Evolutionary conservation across 2,113 vertebrate species (phyloP), one percentile per base, ranked within the genome.

Genomic region (Haliaeetus leucogaster): DNA sequence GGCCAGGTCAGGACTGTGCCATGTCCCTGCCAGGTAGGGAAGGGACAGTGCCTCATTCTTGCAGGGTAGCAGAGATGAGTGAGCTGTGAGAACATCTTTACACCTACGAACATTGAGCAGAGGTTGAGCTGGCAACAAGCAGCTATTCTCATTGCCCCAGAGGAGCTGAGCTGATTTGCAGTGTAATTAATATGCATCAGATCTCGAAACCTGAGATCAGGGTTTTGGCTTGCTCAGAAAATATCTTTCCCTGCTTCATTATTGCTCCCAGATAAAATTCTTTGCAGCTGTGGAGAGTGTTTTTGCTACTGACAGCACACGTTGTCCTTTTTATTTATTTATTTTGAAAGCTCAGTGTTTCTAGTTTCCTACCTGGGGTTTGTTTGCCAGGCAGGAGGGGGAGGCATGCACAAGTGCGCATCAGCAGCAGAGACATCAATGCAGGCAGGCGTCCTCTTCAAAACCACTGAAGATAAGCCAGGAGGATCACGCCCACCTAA

Each of bases 91-190:
- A 87, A 83, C 38, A 12, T 89, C 86, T 95, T 85, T 52, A 93
- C 76, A 94, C 95, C 92, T 93, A 88, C 4, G 6, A 92, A 63
- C 86, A 83, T 47, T 77, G 77, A 78, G 84, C 81, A 92, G 91
- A 90, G 76, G 82, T 83, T 95, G 95, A 93, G 93, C 86, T 96
- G 90, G 90, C 95, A 93, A 58, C 70, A 43, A 83, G 77, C 65
- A 89, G 77, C 74, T 89, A 78, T 92, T 94, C 86, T 93, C 50
- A 65, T 74, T 85, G 63, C 82, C 89, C 45, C 3, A 6, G 76
- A 93, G 82, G 87, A 97, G 95, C 77, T 83, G 84, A 93, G 79
- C 82, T 82, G 85, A 92, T 96, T 92, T 95, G 80, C 93, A 90
- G 83, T 4, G 5, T 95, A 93, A 91, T 96, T 95, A 94, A 86